Base-by-base conservation (phyloP, 2,797 vertebrate genomes). In the Lindbergichthys nudifrons region DNA sequence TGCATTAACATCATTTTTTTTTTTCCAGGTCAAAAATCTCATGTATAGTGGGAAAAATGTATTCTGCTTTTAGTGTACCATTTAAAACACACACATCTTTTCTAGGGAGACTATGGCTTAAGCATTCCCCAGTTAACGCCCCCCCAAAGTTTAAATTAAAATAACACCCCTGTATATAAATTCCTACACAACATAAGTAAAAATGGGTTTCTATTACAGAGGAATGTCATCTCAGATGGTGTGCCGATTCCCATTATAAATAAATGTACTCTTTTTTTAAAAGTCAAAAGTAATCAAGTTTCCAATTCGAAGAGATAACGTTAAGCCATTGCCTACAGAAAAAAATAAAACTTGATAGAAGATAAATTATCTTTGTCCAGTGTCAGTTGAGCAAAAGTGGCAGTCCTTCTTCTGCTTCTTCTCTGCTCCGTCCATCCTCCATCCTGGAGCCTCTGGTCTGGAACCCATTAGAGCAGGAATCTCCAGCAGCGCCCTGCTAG, bases 381-480 rank as follows among this genome's bases (percentile, higher is more conserved):
- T 76, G 46, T 72, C 51, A 7, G 21, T 51, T 4, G 42, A 72
- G 53, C 30, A 59, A 14, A 43, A 78, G 36, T 36, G 3, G 7
- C 58, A 66, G 67, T 70, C 54, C 53, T 48, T 77, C 52, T 61
- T 84, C 67, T 64, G 48, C 77, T 78, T 70, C n/a, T 54, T 69
- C 63, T 63, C 72, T 75, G 67, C 79, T 65, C 82, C n/a, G 73
- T 90, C 86, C 82, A 51, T 81, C 74, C 79, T 85, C 74, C 69
- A 73, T 85, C 85, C 83, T 76, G 58, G 58, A 83, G 76, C 84
- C 32, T 81, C 69, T 76, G 77, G 88, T 92, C 92, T 94, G 93
- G 89, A 93, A 91, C 54, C 77, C 54, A 92, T 93, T 94, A 93
- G 80, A 59, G 75, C 84, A 91, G 90, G 93, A 93, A 91, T 93